Base-by-base conservation (phyloP, 2,797 vertebrate genomes). In the Molossus molossus region DNA sequence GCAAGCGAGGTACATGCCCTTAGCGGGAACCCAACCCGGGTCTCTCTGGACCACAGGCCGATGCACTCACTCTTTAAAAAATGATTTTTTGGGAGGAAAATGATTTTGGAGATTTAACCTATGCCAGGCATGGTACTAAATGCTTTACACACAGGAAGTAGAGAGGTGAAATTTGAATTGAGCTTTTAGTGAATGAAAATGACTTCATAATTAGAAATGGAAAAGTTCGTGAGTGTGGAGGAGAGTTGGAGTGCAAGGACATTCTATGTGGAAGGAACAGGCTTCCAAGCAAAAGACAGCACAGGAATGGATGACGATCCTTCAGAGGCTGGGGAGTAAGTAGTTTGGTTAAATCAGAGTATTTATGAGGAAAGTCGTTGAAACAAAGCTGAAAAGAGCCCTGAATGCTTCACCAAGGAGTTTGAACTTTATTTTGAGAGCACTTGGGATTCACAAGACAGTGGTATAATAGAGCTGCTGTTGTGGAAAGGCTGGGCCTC, bases 101-200 rank as follows among this genome's bases (percentile, higher is more conserved):
- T 20, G 25, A 69, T 81, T 53, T 73, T 33, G 40, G 76, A 65
- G 45, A 77, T 88, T 75, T 76, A 37, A 40, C 50, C 21, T 27
- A 7, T 58, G 20, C 21, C 21, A 73, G 55, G 14, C 37, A 65
- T 53, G 33, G 29, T 29, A 62, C n/a, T 77, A 57, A 45, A 13
- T 83, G 50, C 53, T 84, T 84, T 84, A n/a, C 13, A 10, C 83
- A 60, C 57, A 83, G 23, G 11, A 69, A 69, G 14, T 77, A 81
- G 58, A 90, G n/a, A 67, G n/a, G n/a, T 94, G 64, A 88, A 81
- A 82, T 92, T 58, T 48, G 69, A 91, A 20, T 58, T 79, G 7
- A 5, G 6, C 69, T 83, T 96, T 94, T 93, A 75, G 55, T 91
- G 87, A 91, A 50, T 81, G 76, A 87, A 95, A 90, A 87, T 29